A percentile compares a stretch with the other conserved stretches of the same genome.
These are phyloP conservation scores for Limnephilus rhombicus DNA, from an alignment of 2,888 invertebrate genomes.

Conservation along the genomic window DNA sequence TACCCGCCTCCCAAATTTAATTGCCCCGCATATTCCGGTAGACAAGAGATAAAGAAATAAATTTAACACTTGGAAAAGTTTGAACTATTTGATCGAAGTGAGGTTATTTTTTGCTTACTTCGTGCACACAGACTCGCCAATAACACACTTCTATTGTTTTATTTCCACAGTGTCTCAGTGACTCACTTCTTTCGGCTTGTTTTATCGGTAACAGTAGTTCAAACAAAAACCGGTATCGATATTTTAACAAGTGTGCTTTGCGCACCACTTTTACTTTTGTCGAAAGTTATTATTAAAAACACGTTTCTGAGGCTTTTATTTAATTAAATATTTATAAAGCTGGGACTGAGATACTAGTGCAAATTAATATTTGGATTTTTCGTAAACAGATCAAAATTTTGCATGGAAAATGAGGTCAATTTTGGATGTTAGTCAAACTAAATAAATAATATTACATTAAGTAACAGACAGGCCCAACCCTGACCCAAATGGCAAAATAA, in stretches of 20 bases:
- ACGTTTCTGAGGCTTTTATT: not conserved
- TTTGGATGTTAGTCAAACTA: not conserved
- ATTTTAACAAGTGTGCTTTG: not conserved
- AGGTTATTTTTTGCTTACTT: no score
- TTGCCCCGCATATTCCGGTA: no score
- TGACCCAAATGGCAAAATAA: no score
- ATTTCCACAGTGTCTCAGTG: not conserved
- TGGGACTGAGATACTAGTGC: not conserved
- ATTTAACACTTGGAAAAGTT: no score
- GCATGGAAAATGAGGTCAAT: not conserved
- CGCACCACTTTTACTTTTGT: slow-evolving; percentile 27
- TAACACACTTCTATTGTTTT: no score
- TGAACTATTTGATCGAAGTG: no score
- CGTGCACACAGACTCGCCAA: no score
- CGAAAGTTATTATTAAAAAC: not conserved
- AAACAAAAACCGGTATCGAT: not conserved
- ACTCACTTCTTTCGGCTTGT: slow-evolving; percentile 3
- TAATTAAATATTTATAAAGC: not conserved
- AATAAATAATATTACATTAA: not conserved
- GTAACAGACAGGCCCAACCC: not conserved
- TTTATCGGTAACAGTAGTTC: not conserved
- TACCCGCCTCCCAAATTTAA: no score
- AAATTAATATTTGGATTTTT: not conserved
- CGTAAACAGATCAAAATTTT: not conserved
- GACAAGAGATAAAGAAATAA: no score